A percentile compares a stretch with the other conserved stretches of the same genome.
Evolutionary conservation across 2,797 vertebrate genomes (phyloP).

Genomic region (Cephalopachus bancanus): DNA sequence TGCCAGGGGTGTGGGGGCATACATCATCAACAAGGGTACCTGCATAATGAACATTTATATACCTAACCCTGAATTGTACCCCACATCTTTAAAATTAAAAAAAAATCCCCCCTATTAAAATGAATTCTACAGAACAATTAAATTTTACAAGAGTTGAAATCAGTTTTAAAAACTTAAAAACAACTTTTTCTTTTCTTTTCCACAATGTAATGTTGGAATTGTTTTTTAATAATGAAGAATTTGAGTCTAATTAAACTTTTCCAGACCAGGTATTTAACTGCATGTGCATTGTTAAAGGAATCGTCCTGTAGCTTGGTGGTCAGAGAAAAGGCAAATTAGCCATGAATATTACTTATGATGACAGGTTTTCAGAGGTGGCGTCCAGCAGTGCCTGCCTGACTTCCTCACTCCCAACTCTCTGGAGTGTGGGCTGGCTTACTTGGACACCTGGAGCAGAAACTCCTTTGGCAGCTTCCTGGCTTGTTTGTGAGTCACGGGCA

Average conservation of each 20-base stretch:
- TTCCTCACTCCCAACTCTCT: neutral
- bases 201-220: neutral
- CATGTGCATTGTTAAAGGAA: neutral
- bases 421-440: neutral
- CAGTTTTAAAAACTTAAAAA: neutral
- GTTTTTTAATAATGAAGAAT: neutral
- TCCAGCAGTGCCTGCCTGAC: neutral
- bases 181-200: neutral
- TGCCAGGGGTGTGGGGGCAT: no score
- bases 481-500: neutral
- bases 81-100: neutral
- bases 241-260: constrained; percentile 24
- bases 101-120: neutral
- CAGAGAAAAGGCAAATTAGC: neutral
- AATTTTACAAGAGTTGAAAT: neutral
- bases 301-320: neutral
- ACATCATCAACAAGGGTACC: no score
- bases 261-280: constrained; percentile 24
- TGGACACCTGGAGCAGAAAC: neutral
- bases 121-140: neutral
- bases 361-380: neutral
- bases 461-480: neutral
- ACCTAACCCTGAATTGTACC: no score
- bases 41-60: no score
- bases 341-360: neutral